These are phyloP conservation scores for Anticlea derivata DNA, from an alignment of 2,888 invertebrate genomes.

Conservation along the genomic window DNA sequence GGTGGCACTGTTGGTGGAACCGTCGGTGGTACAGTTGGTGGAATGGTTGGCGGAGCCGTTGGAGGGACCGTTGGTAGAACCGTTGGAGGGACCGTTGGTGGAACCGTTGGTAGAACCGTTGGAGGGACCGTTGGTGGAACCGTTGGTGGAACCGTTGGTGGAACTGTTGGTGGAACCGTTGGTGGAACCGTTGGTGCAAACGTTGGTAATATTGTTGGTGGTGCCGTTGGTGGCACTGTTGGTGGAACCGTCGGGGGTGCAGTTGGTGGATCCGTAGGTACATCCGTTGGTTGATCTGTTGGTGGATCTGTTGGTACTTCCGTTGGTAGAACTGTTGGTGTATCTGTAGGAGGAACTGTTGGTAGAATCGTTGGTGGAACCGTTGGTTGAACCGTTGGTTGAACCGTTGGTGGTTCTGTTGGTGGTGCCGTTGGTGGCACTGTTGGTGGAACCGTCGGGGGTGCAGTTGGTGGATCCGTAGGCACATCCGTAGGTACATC, in stretches of 20 bases:
- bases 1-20: not conserved
- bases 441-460: not conserved
- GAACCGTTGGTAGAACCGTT: not conserved
- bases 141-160: not conserved
- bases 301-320: not conserved
- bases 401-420: not conserved
- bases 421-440: not conserved
- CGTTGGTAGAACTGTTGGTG: not conserved
- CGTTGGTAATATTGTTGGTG: not conserved
- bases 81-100: not conserved
- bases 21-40: not conserved
- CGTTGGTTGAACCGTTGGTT: not conserved
- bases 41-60: not conserved
- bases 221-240: not conserved
- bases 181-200: not conserved
- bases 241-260: not conserved
- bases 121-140: not conserved
- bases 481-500: not conserved
- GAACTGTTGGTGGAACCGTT: conserved; percentile 2
- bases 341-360: not conserved
- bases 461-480: not conserved
- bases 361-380: not conserved
- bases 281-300: not conserved
- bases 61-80: not conserved
- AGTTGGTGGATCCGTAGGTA: not conserved